Evolutionary conservation across 2,888 invertebrate species (phyloP).

Genomic region (Andricus curvator): DNA sequence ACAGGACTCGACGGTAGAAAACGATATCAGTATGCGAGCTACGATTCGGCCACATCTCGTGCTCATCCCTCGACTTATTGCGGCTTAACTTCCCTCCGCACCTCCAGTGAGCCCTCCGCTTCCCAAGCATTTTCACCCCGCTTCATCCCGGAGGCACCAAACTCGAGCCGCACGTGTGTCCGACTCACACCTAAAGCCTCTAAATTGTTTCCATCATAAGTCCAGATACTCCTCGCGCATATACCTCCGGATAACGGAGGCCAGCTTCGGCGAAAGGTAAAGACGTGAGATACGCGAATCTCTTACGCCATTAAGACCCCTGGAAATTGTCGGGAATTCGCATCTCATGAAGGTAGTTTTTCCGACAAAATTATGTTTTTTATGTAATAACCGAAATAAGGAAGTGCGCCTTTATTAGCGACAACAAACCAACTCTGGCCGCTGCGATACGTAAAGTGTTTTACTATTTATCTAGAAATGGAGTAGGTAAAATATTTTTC

Average conservation of each 20-base stretch:
- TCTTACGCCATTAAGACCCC: slow-evolving; percentile 70
- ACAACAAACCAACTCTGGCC: too few species aligned
- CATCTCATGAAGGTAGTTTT: too few species aligned
- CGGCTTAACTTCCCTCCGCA: slow-evolving; percentile 72
- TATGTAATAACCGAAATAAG: too few species aligned
- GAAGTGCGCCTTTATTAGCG: too few species aligned
- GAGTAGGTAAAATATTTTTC: too few species aligned
- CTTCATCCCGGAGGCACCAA: slow-evolving; percentile 48
- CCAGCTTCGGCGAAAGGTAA: slow-evolving; percentile 59
- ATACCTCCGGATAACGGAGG: slow-evolving; percentile 72
- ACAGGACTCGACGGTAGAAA: slow-evolving; percentile 57
- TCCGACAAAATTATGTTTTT: too few species aligned
- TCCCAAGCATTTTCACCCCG: slow-evolving; percentile 41
- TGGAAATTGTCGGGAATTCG: too few species aligned
- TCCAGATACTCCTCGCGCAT: slow-evolving; percentile 76
- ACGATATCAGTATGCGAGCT: slow-evolving; percentile 77
- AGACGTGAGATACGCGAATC: slow-evolving; percentile 70
- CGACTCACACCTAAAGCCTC: slow-evolving; percentile 72
- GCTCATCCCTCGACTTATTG: slow-evolving; percentile 79
- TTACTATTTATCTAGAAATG: too few species aligned
- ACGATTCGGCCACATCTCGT: slow-evolving; percentile 78
- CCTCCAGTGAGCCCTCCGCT: slow-evolving; percentile 46
- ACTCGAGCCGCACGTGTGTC: slow-evolving; percentile 58
- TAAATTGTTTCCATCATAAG: slow-evolving; percentile 79
- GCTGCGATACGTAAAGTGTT: too few species aligned